Evolutionary conservation across 2,888 invertebrate genomes (phyloP).

Genomic region (Meteorus colon): DNA sequence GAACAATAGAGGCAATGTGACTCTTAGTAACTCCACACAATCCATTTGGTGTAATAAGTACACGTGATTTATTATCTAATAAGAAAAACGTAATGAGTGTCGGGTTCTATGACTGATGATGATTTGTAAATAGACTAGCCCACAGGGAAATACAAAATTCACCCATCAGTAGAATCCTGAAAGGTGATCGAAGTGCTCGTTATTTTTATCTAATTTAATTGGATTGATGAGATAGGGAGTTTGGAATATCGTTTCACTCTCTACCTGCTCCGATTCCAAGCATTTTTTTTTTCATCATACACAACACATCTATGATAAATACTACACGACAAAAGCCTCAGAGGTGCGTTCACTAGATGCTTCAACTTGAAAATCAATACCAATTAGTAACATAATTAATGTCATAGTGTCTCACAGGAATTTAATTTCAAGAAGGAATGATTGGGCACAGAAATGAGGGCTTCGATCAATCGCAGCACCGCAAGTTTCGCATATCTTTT

Average conservation of each 20-base stretch:
- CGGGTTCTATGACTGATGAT: background rate
- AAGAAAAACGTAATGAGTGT: constrained; percentile 13
- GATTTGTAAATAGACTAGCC: background rate
- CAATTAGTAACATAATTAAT: background rate
- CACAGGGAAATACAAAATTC: background rate
- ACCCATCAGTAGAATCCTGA: background rate
- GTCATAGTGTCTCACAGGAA: background rate
- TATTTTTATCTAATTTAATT: background rate
- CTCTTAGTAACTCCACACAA: constrained; percentile 58
- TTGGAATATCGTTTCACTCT: no score
- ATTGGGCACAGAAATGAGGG: background rate
- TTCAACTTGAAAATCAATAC: background rate
- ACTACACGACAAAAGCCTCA: background rate
- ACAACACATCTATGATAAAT: background rate
- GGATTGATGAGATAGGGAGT: no score
- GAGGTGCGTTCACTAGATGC: background rate
- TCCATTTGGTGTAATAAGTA: background rate
- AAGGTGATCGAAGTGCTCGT: background rate
- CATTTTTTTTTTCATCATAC: no score
- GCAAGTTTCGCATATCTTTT: background rate
- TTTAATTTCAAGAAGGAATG: background rate
- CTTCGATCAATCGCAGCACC: background rate
- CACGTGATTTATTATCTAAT: constrained; percentile 9
- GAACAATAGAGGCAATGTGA: constrained; percentile 59
- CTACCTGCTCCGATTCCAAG: no score